A percentile compares a stretch with the other conserved stretches of the same genome.
Conservation (phyloP, 2,888 invertebrate genomes). For the Dryomyza anilis region DNA sequence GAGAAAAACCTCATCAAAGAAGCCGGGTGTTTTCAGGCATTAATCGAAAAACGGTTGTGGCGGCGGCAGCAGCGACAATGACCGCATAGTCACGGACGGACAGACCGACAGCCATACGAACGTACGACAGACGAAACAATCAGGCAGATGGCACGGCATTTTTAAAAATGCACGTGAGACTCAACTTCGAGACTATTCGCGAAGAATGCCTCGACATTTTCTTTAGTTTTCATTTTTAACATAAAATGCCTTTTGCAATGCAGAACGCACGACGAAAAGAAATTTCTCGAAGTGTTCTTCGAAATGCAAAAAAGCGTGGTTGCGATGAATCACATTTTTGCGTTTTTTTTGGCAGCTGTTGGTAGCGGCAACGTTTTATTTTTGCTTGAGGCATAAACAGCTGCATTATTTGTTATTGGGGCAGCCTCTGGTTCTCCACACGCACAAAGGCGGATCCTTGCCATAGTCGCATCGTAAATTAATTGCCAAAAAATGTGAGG, state of each 20-base stretch:
- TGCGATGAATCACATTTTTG: conserved; percentile 10
- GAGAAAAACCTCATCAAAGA: conserved; percentile 19
- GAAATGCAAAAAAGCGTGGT: conserved; percentile 1
- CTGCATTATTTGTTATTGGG: not conserved
- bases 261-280: not conserved
- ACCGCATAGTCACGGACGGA: conserved; percentile 24
- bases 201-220: not conserved
- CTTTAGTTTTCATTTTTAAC: not conserved
- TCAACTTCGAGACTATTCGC: conserved; percentile 12
- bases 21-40: conserved; percentile 38
- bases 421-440: no score
- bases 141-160: no score
- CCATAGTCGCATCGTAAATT: not conserved
- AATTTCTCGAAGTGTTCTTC: conserved; percentile 2
- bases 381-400: not conserved
- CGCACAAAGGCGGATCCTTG: not conserved
- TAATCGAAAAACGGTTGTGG: no score
- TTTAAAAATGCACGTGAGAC: conserved; percentile 33
- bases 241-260: not conserved
- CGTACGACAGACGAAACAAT: not conserved
- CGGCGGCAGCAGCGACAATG: conserved; percentile 31
- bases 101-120: not conserved
- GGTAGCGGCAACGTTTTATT: no score
- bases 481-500: conserved; percentile 7
- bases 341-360: not conserved